Base-by-base conservation (phyloP, 2,888 invertebrate species). In the Sycophila texana region DNA sequence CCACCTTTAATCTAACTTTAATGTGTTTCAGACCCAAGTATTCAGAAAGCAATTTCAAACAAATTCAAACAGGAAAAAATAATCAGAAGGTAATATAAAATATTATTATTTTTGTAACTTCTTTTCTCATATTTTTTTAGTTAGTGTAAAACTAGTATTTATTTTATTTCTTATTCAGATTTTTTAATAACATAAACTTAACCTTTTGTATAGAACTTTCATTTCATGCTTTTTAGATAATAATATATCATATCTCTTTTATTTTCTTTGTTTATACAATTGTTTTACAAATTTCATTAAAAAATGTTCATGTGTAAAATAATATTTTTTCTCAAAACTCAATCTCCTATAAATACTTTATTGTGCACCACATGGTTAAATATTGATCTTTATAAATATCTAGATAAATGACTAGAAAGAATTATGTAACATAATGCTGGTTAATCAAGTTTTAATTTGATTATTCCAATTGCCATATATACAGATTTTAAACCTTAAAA, bases 21-120 rank as follows among this genome's bases (percentile, higher is more conserved):
- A 72, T 78, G 14, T 74, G 66, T 81, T 81, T 58, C 67, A 81
- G 81, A 77, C 68, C 72, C 60, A 78, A 73, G 75, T 4, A 73
- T 20, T n/a, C 49, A 53, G 16, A 55, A 79, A 79, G 20, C 60
- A 39, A 55, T n/a, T 39, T 10, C 10, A 39, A 39, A 7, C 39
- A 39, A 39, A 39, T 10, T 10, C 39, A 39, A 39, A 10, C 47
- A n/a, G 51, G 20, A 65, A 74, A 47, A 58, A 70, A 47, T 58
- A 76, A 68, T 14, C 5, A 16, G 47, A 78, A 70, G 70, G 74
- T 77, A 72, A 57, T 58, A 30, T n/a, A 30, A 26, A 55, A 20
- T 51, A 39, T 10, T 39, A 10, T 1, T 7, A 39, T 39, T 10
- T 39, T 39, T 39, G 1, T 1, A 10, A 10, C 10, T 13, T 57